A percentile compares a stretch with the other conserved stretches of the same genome.
Evolutionary conservation across 2,888 invertebrate genomes (phyloP).

Genomic region (Melipona bicolor): DNA sequence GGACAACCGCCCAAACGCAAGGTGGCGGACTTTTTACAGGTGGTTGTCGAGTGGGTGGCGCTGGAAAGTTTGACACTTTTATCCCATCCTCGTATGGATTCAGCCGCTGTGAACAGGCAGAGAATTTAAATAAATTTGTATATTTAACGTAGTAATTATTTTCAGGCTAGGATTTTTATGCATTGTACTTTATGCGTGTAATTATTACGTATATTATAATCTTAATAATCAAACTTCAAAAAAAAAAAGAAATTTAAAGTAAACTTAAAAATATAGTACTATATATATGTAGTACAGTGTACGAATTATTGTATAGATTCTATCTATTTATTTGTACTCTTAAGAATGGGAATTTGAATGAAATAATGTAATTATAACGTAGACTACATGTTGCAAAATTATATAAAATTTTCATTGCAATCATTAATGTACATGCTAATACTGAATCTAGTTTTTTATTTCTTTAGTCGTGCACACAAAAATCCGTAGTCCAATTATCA

Average conservation of each 20-base stretch:
- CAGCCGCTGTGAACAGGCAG: conserved; percentile 68
- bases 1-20: conserved; percentile 91
- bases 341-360: neutral
- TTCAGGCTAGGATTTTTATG: neutral
- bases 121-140: neutral
- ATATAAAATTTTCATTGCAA: too few relatives aligned
- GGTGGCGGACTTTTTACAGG: conserved; percentile 85
- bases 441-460: neutral
- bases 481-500: neutral
- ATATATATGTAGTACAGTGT: too few relatives aligned
- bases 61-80: conserved; percentile 73
- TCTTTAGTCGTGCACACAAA: neutral
- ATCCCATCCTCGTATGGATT: conserved; percentile 73
- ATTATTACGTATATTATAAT: too few relatives aligned
- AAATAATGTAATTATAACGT: too few relatives aligned
- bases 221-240: neutral
- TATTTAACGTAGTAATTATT: neutral
- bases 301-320: neutral
- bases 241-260: neutral
- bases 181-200: too few relatives aligned
- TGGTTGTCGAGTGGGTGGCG: conserved; percentile 84
- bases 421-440: too few relatives aligned
- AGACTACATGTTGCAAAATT: too few relatives aligned
- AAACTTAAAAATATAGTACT: neutral
- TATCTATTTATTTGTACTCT: neutral